phyloP scores from a whole-genome alignment of 2,797 vertebrate species.

The Catharus ustulatus region DNA sequence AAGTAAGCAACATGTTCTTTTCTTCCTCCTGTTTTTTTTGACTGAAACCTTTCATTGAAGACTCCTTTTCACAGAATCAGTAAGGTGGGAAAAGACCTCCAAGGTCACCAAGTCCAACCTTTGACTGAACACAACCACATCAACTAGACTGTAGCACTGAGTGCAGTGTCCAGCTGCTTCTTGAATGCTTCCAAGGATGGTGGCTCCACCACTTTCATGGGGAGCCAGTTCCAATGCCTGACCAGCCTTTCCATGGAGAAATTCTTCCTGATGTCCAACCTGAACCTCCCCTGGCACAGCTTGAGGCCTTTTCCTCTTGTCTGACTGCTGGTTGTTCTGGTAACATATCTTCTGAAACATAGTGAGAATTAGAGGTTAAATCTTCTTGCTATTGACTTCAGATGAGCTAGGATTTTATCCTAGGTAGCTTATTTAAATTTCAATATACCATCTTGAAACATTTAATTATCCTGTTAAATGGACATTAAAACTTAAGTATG shows the following conservation, averaged over 20 bases:
- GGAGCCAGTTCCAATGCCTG: neutral
- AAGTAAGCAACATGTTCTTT: neutral
- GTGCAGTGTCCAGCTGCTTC: neutral
- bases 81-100: neutral
- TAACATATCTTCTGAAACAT: neutral
- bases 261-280: neutral
- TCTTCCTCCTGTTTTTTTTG: neutral
- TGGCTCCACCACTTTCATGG: neutral
- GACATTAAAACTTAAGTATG: slow-evolving; percentile 19
- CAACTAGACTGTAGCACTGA: neutral
- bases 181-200: neutral
- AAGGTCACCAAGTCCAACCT: neutral
- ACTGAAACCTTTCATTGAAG: neutral
- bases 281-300: neutral
- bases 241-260: neutral
- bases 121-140: neutral
- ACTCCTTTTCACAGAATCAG: neutral
- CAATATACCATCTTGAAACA: neutral
- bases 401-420: neutral
- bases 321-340: neutral
- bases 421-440: neutral
- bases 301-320: neutral
- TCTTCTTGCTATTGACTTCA: neutral
- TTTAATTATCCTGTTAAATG: neutral
- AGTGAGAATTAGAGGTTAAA: neutral